Evolutionary conservation across 2,888 invertebrate genomes (phyloP).

Genomic region (Spodoptera littoralis): DNA sequence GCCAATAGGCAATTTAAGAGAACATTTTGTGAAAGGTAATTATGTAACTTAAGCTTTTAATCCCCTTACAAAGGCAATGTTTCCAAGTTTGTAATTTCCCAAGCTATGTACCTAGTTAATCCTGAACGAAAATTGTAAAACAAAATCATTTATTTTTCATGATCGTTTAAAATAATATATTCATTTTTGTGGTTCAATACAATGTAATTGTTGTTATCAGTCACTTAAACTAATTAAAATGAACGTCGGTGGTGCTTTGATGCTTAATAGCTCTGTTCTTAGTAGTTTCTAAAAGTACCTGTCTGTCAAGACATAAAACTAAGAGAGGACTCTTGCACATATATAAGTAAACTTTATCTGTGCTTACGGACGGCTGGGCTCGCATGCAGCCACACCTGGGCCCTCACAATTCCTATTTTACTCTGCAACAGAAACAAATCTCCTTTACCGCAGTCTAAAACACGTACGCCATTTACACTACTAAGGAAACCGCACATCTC

Average conservation of each 20-base stretch:
- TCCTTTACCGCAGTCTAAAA: constrained; percentile 32
- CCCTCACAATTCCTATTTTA: constrained; percentile 28
- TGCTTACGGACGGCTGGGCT: constrained; percentile 24
- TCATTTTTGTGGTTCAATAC: too few relatives aligned
- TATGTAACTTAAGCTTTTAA: constrained; percentile 68
- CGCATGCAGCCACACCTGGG: constrained; percentile 36
- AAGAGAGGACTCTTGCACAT: constrained; percentile 10
- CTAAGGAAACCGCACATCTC: constrained; percentile 54
- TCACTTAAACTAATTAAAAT: too few relatives aligned
- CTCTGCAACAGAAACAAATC: constrained; percentile 36
- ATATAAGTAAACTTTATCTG: constrained; percentile 39
- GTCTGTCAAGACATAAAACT: constrained; percentile 16
- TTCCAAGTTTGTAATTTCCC: constrained; percentile 64
- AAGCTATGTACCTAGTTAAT: constrained; percentile 54
- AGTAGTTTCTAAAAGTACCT: constrained; percentile 15
- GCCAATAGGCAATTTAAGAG: constrained; percentile 52
- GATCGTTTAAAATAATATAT: too few relatives aligned
- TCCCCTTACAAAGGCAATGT: constrained; percentile 64
- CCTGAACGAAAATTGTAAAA: constrained; percentile 35
- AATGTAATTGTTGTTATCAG: too few relatives aligned
- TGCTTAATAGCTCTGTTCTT: background rate
- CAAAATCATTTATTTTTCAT: constrained; percentile 12
- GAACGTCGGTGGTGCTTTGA: too few relatives aligned
- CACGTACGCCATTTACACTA: constrained; percentile 29
- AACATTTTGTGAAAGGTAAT: constrained; percentile 65